Percentiles rank a stretch among this genome's conserved stretches.
Evolutionary conservation across 2,113 vertebrate genomes (phyloP).

Genomic region (Leucoraja erinaceus): DNA sequence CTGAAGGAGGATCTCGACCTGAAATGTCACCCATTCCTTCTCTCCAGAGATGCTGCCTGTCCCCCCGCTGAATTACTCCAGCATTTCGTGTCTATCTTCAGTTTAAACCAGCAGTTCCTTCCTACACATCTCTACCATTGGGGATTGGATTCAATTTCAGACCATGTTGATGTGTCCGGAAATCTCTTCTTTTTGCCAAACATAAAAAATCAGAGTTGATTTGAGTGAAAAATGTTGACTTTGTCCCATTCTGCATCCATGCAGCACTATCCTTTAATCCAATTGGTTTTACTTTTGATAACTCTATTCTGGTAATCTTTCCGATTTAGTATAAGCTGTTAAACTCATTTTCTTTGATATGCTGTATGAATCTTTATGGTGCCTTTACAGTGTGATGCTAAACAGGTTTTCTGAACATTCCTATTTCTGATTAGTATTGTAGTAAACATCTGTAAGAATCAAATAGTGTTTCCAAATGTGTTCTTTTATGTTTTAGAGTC

Average conservation of each 20-base stretch:
- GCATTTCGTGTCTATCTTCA: too few species aligned
- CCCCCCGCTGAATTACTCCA: too few species aligned
- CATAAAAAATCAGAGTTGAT: background rate
- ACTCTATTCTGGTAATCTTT: background rate
- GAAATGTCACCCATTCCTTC: too few species aligned
- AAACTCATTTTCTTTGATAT: background rate
- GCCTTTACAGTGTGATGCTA: background rate
- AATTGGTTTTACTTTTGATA: background rate
- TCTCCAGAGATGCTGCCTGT: too few species aligned
- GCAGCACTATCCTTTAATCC: background rate
- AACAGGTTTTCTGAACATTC: background rate
- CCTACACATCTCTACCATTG: background rate
- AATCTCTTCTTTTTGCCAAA: background rate
- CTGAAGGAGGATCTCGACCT: too few species aligned
- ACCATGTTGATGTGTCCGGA: background rate
- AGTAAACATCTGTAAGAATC: background rate
- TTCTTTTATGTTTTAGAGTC: background rate
- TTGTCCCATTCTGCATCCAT: background rate
- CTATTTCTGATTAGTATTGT: background rate
- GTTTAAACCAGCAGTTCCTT: too few species aligned
- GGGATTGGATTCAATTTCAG: background rate
- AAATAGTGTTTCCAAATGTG: background rate
- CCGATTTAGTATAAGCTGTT: background rate
- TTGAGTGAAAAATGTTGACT: too few species aligned
- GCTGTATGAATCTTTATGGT: background rate